A percentile compares a stretch with the other conserved stretches of the same genome.
These are phyloP conservation scores for Hippocampus barbouri DNA, from an alignment of 2,113 vertebrate genomes.

Conservation along the genomic window DNA sequence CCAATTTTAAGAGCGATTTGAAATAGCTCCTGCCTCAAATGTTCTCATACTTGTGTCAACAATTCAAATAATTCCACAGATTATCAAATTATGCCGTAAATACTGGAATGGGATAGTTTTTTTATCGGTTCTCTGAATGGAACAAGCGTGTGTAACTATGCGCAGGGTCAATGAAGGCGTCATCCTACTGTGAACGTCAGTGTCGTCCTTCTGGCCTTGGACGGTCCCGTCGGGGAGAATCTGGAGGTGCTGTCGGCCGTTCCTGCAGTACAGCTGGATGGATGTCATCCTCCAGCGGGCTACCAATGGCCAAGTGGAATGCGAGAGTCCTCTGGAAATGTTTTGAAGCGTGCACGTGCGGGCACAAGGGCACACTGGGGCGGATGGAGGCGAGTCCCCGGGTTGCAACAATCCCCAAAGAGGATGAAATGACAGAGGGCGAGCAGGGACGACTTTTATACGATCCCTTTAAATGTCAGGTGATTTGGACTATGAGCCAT, in stretches of 20 bases:
- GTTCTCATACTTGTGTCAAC: too few species aligned
- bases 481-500: too few species aligned
- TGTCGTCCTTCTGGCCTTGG: slow-evolving; percentile 80
- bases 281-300: slow-evolving; percentile 65
- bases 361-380: not conserved
- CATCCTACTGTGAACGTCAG: slow-evolving; percentile 82
- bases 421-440: not conserved
- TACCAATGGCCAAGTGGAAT: not conserved
- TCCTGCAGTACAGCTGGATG: slow-evolving; percentile 88
- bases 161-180: slow-evolving; percentile 18
- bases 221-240: slow-evolving; percentile 84
- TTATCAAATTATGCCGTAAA: not conserved
- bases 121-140: too few species aligned
- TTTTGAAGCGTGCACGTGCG: not conserved
- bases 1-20: too few species aligned
- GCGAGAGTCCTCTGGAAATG: not conserved
- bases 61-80: not conserved
- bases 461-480: not conserved
- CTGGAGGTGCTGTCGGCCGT: slow-evolving; percentile 86
- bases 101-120: too few species aligned
- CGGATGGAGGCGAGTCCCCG: slow-evolving; percentile 41
- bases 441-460: not conserved
- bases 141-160: not conserved
- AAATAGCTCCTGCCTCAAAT: too few species aligned
- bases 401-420: not conserved